These are phyloP conservation scores for Geotrypetes seraphini DNA, from an alignment of 2,797 vertebrate genomes.

Conservation along the genomic window DNA sequence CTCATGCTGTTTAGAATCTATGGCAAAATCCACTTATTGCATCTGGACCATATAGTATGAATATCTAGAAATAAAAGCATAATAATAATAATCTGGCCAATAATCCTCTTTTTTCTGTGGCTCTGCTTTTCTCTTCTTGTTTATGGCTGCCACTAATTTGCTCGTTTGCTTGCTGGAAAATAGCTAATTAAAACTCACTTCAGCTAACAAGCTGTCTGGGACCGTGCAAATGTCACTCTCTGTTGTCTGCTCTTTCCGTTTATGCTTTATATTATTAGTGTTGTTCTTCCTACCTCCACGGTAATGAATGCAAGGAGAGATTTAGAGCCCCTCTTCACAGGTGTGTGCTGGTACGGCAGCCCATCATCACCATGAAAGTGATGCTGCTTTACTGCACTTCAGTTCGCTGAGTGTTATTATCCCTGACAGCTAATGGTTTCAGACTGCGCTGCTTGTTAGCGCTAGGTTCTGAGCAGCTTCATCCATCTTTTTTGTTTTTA, in stretches of 20 bases:
- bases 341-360: slow-evolving; percentile 49
- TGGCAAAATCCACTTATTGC: too few relatives aligned
- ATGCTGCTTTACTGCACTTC: slow-evolving; percentile 49
- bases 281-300: slow-evolving; percentile 60
- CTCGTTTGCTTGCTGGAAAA: slow-evolving; percentile 95
- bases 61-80: too few relatives aligned
- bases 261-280: slow-evolving; percentile 71
- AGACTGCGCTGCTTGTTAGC: slow-evolving; percentile 60
- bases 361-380: slow-evolving; percentile 49
- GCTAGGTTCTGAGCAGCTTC: slow-evolving; percentile 59
- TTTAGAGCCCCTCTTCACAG: slow-evolving; percentile 62
- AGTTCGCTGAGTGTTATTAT: slow-evolving; percentile 63
- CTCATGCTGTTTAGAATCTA: too few relatives aligned
- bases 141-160: slow-evolving; percentile 91
- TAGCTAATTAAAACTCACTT: slow-evolving; percentile 98
- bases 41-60: too few relatives aligned
- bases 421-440: slow-evolving; percentile 66
- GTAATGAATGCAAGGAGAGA: slow-evolving; percentile 56
- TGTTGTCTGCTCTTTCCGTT: slow-evolving; percentile 79
- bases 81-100: too few relatives aligned
- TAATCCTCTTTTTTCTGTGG: slow-evolving; percentile 54
- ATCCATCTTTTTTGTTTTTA: slow-evolving; percentile 71
- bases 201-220: slow-evolving; percentile 96
- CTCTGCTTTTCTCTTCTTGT: slow-evolving; percentile 83
- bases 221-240: slow-evolving; percentile 83